These are phyloP conservation scores for Uropetala carovei DNA, from an alignment of 2,888 invertebrate species.

Conservation along the genomic window DNA sequence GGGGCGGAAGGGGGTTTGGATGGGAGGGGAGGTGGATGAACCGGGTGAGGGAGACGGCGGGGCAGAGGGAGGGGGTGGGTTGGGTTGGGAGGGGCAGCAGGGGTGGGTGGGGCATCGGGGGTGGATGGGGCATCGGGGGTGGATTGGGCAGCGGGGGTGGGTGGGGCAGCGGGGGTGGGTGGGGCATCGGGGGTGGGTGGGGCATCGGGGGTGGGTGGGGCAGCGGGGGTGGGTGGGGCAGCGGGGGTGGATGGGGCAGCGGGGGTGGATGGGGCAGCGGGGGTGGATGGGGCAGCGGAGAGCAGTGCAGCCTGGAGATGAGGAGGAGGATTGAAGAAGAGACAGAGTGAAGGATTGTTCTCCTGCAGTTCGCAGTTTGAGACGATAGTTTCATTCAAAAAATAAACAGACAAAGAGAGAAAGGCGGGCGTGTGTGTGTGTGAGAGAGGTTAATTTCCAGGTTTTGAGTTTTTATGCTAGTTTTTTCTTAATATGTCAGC, in stretches of 20 bases:
- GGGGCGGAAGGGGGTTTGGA: slow-evolving; percentile 65
- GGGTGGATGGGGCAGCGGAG: background rate
- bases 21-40: slow-evolving; percentile 65
- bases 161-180: background rate
- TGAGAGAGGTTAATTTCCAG: too few relatives aligned
- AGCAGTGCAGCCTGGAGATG: too few relatives aligned
- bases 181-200: too few relatives aligned
- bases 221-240: slow-evolving; percentile 31
- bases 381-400: too few relatives aligned
- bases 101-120: background rate
- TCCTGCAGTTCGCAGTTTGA: too few relatives aligned
- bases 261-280: slow-evolving; percentile 34
- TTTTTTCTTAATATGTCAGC: too few relatives aligned
- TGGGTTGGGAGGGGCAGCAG: slow-evolving; percentile 66
- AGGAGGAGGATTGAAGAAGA: too few relatives aligned
- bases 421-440: too few relatives aligned
- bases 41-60: background rate
- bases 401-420: too few relatives aligned
- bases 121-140: slow-evolving; percentile 63
- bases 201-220: too few relatives aligned
- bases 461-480: too few relatives aligned
- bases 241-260: slow-evolving; percentile 66
- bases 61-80: slow-evolving; percentile 24
- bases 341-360: too few relatives aligned
- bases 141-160: background rate